These are phyloP conservation scores for Anthoscopus minutus DNA, from an alignment of 2,113 vertebrate genomes.

Conservation along the genomic window DNA sequence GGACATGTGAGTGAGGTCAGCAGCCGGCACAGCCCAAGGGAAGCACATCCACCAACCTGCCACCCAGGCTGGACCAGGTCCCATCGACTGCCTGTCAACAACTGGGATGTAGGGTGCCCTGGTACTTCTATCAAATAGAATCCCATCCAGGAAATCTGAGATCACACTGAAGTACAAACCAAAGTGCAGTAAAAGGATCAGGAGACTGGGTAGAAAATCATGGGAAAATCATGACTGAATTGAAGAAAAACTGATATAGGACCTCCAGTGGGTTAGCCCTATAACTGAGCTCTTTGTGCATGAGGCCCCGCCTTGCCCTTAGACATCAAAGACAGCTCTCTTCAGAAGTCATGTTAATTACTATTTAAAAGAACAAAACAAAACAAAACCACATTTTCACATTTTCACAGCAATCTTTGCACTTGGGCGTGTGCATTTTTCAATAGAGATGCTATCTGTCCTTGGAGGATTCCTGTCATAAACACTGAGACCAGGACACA, in stretches of 20 bases:
- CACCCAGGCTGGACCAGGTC: background rate
- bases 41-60: background rate
- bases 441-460: background rate
- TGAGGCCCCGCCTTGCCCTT: background rate
- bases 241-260: background rate
- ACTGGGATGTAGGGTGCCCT: background rate
- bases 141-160: background rate
- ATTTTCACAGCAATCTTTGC: background rate
- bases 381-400: accelerated
- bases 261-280: background rate
- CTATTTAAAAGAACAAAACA: background rate
- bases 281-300: background rate
- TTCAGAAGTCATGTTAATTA: background rate
- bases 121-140: background rate
- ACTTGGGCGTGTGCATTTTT: background rate
- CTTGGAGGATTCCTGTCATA: background rate
- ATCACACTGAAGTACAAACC: background rate
- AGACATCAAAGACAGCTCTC: background rate
- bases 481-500: background rate
- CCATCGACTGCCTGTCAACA: accelerated
- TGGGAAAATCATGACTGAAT: background rate
- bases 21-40: background rate
- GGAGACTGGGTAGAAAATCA: background rate
- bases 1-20: background rate
- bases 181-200: background rate